phyloP scores from a whole-genome alignment of 1,140 invertebrate species.

The Lethrus apterus region DNA sequence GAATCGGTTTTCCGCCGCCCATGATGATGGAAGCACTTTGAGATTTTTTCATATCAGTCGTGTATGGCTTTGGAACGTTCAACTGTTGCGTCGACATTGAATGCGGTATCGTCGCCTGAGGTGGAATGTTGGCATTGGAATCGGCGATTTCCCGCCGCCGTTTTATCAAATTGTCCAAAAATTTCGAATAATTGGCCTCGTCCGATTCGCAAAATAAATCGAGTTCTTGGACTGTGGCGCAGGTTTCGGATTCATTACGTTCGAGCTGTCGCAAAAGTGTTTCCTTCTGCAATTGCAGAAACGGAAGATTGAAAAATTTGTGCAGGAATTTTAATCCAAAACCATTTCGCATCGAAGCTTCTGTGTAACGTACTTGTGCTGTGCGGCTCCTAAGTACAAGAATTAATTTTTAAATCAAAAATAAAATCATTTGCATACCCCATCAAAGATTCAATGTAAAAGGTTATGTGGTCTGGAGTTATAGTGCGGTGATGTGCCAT shows the following conservation, averaged over 20 bases:
- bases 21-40: slow-evolving; percentile 40
- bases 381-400: slow-evolving; percentile 41
- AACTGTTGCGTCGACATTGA: slow-evolving; percentile 40
- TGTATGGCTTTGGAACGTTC: slow-evolving; percentile 41
- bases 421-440: slow-evolving; percentile 26
- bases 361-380: slow-evolving; percentile 76
- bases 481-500: slow-evolving; percentile 89
- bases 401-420: background rate
- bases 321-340: slow-evolving; percentile 91
- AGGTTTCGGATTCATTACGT: slow-evolving; percentile 78
- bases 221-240: slow-evolving; percentile 75
- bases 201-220: slow-evolving; percentile 77
- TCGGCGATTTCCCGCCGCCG: slow-evolving; percentile 64
- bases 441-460: slow-evolving; percentile 54
- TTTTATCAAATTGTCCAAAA: slow-evolving; percentile 66
- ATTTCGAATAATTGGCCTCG: slow-evolving; percentile 84
- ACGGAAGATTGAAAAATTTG: slow-evolving; percentile 95
- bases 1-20: slow-evolving; percentile 33
- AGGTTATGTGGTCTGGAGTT: slow-evolving; percentile 60
- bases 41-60: slow-evolving; percentile 41
- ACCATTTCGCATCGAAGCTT: slow-evolving; percentile 94
- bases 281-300: slow-evolving; percentile 83
- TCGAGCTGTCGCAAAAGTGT: slow-evolving; percentile 82
- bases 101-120: slow-evolving; percentile 21
- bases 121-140: slow-evolving; percentile 41